Base-by-base conservation (phyloP, 64 coral and sea anemone genomes). In the Porites australiensis region DNA sequence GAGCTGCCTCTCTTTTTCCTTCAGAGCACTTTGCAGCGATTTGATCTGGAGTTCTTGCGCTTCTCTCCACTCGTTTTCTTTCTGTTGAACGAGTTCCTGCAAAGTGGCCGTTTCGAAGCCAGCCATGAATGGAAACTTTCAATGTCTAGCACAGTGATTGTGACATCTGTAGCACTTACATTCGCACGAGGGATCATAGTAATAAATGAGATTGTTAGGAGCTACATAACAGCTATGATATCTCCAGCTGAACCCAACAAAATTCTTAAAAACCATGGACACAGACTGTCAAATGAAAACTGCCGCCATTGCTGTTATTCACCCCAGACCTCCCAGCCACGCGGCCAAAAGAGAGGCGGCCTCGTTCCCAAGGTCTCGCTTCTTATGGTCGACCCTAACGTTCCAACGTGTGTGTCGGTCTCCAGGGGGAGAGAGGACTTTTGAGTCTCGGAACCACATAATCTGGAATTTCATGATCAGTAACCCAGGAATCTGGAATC, bases 41-140 rank as follows among this genome's bases (percentile, higher is more conserved):
- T 98, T 82, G 50, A 93, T 88, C 52, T 91, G 84, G 13, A 95
- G 75, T 15, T 90, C 82, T 70, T 93, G 94, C 3, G 91, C 96
- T 73, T 98, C 94, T 60, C 86, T 92, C 96, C 94, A 98, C 77
- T 98, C 96, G 75, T 93, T 93, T 95, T 98, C 96, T 88, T 98
- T 98, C 82, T 95, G 93, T 66, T 95, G 21, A 65, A 98, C 96
- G 13, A 97, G 88, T 55, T 97, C 68, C 72, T 70, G 79, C 72
- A 96, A 74, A 63, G 86, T 68, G 8, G 81, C 67, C 15, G 81
- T 68, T 64, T 67, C 63, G 16, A 49, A 44, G 5, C 45, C 3
- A 2, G 81, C 63, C 81, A 84, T 84, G 1, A 37, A 37, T 37
- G 9, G 12, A 68, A 69, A 82, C 19, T 18, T 11, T 49, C 3